Conservation (phyloP, 2,888 invertebrate genomes). For the Cerastis leucographa region DNA sequence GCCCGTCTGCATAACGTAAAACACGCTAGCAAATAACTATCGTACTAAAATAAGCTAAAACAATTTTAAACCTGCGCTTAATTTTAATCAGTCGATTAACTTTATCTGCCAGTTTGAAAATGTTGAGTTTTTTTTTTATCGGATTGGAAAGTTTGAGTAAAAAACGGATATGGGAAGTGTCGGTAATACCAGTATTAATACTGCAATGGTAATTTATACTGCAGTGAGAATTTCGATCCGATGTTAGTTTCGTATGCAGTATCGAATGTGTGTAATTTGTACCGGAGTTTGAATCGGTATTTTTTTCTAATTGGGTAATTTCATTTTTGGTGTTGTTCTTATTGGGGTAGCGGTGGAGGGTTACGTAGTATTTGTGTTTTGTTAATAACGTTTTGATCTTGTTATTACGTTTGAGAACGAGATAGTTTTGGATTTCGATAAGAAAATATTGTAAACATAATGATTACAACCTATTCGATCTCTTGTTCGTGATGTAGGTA, state of each 20-base stretch:
- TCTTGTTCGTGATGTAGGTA: neutral
- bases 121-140: conserved; percentile 1
- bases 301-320: neutral
- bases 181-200: neutral
- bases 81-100: conserved; percentile 18
- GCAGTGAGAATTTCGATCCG: conserved; percentile 23
- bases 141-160: conserved; percentile 22
- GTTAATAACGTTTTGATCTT: neutral
- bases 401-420: neutral
- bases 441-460: neutral
- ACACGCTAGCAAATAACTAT: conserved; percentile 8
- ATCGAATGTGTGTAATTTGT: conserved; percentile 36
- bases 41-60: conserved; percentile 16
- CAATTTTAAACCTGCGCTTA: neutral
- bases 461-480: neutral
- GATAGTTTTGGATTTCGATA: neutral
- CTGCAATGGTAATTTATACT: conserved; percentile 39
- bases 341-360: neutral
- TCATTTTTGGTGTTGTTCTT: neutral
- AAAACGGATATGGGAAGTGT: conserved; percentile 11
- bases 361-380: neutral
- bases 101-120: neutral
- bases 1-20: conserved; percentile 7
- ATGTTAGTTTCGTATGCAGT: conserved; percentile 14
- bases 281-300: neutral